phyloP scores from a whole-genome alignment of 2,888 invertebrate species.

The Drosophila tanythrix region DNA sequence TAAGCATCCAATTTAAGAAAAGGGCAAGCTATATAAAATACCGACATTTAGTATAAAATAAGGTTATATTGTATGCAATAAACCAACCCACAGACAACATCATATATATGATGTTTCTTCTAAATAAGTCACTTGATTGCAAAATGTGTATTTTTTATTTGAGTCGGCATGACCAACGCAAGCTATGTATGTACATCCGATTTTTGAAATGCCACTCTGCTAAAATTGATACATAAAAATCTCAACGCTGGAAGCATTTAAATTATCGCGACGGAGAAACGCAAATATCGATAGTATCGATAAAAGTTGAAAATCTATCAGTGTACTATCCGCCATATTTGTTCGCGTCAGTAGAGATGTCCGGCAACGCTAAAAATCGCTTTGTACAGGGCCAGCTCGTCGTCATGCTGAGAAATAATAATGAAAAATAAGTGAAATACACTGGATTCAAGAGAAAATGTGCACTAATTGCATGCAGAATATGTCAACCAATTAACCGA shows the following conservation, averaged over 20 bases:
- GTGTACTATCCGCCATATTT: constrained; percentile 68
- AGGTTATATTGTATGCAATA: background rate
- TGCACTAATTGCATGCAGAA: constrained; percentile 66
- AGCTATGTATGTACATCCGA: background rate
- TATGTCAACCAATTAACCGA: constrained; percentile 52
- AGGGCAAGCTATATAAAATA: background rate
- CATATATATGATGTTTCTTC: background rate
- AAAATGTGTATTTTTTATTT: background rate
- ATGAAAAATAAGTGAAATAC: constrained; percentile 80
- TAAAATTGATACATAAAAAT: background rate
- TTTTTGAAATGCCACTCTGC: background rate
- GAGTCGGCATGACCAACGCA: background rate
- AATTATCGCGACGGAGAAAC: constrained; percentile 3
- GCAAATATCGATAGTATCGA: constrained; percentile 38
- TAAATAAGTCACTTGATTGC: background rate
- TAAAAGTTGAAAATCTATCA: constrained; percentile 8
- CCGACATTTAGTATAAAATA: background rate
- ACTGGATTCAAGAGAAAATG: constrained; percentile 66
- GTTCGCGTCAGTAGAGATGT: constrained; percentile 65
- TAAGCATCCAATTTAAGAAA: background rate
- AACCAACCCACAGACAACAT: background rate
- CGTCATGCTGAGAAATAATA: constrained; percentile 75
- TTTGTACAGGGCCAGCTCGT: constrained; percentile 76
- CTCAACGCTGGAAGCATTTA: background rate
- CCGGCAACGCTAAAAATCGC: constrained; percentile 71